phyloP scores from a whole-genome alignment of 2,888 invertebrate species.

The Campopleginae sp. region DNA sequence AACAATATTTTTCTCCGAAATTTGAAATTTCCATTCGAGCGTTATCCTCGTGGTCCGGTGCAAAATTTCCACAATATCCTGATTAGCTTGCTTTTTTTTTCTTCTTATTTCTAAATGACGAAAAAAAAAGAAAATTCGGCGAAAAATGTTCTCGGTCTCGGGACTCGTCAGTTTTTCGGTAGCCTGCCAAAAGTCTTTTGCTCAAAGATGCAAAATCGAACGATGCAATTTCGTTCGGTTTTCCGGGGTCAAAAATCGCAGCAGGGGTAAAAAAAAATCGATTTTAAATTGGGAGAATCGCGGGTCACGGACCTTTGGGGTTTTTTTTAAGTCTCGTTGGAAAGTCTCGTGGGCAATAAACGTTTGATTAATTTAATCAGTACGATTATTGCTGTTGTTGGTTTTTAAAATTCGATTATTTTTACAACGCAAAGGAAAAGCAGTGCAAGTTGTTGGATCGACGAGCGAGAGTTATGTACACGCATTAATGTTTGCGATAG shows the following conservation, averaged over 20 bases:
- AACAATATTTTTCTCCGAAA: neutral
- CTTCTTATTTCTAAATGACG: neutral
- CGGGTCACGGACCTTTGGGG: neutral
- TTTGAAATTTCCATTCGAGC: neutral
- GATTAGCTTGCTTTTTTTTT: neutral
- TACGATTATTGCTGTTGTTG: neutral
- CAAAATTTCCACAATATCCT: neutral
- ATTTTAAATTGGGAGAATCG: neutral
- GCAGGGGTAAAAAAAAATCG: neutral
- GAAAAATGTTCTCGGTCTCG: neutral
- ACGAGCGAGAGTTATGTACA: slow-evolving; percentile 47
- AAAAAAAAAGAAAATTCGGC: neutral
- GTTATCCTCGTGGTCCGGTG: neutral
- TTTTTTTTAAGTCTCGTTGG: neutral
- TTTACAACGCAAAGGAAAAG: neutral
- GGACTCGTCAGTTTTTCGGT: too few relatives aligned
- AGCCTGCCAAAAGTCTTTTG: too few relatives aligned
- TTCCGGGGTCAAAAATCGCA: neutral
- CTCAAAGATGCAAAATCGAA: neutral
- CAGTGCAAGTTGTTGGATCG: slow-evolving; percentile 26
- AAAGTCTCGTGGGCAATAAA: slow-evolving; percentile 2
- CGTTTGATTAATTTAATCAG: neutral
- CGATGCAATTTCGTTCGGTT: neutral
- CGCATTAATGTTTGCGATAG: slow-evolving; percentile 38
- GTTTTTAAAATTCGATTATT: neutral